Evolutionary conservation across 2,113 vertebrate genomes (phyloP), one percentile per base, ranked within the genome.

Genomic region (Odontesthes bonariensis): DNA sequence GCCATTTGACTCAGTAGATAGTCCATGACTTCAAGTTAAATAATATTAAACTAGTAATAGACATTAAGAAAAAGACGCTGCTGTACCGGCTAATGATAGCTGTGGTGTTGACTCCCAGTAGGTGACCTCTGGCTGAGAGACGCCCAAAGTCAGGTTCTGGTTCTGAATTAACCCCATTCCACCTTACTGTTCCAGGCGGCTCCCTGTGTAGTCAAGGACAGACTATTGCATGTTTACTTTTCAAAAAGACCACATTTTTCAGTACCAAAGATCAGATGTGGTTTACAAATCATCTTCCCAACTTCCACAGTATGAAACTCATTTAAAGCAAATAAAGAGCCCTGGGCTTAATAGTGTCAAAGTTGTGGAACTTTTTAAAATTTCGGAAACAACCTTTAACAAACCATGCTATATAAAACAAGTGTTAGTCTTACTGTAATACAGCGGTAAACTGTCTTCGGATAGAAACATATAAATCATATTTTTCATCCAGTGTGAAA

Each of bases 121-220:
- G 54, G 44, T 64, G 51, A 79, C 40, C 31, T 85, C 77, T 31
- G 77, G 85, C 42, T 60, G 57, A 69, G 66, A 33, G 27, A 46
- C 31, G 19, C 35, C 70, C 73, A 52, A n/a, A 12, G 85, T 75
- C 67, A 78, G 49, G 78, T 85, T 92, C 70, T 84, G 84, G 64
- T 83, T 81, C 46, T 64, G 73, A 13, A 78, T 49, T 3, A 77
- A 19, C 22, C 62, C 88, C 90, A 92, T 10, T 10, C 68, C 35
- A 10, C n/a, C 17, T 47, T 13, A 12, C 20, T 16, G 3, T 53
- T 53, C 6, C 53, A 57, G 17, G 6, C 35, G 40, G 19, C 0
- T 61, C 23, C 17, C 76, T 86, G 76, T 64, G 44, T 7, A 63
- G 32, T 3, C 8, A 11, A 33, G 0, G 4, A 61, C 42, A 55